These are phyloP conservation scores for Burhinus oedicnemus DNA, from an alignment of 2,113 vertebrate species.

Conservation along the genomic window DNA sequence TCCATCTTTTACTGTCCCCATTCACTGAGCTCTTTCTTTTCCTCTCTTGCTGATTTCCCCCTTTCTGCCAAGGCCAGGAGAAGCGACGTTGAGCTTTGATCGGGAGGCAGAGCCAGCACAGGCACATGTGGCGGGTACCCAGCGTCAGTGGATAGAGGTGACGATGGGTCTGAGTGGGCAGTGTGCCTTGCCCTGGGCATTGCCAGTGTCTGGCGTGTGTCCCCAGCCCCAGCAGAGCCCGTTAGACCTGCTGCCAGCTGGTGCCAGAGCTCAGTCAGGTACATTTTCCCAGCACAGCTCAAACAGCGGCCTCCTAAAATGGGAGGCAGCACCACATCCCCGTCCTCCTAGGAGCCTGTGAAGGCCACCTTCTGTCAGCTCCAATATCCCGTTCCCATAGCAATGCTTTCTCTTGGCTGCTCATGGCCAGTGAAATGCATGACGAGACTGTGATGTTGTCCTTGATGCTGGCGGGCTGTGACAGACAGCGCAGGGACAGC, in stretches of 20 bases:
- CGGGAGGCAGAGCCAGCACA: accelerated
- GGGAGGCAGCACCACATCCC: accelerated
- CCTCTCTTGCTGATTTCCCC: neutral
- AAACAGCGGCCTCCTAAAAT: neutral
- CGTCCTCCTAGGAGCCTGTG: neutral
- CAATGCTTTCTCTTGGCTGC: neutral
- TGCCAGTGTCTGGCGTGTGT: neutral
- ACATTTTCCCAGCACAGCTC: neutral
- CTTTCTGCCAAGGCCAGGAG: neutral
- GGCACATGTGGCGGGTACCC: accelerated
- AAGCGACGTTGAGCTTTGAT: neutral
- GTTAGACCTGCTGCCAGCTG: neutral
- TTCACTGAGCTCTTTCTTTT: neutral
- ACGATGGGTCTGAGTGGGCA: neutral
- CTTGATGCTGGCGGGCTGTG: neutral
- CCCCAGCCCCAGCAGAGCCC: neutral
- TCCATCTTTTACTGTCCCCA: neutral
- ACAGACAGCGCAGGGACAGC: neutral
- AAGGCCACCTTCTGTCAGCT: neutral
- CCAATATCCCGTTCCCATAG: neutral
- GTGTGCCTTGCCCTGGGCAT: accelerated
- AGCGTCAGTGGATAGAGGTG: neutral
- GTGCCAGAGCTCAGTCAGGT: neutral
- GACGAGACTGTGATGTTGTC: neutral
- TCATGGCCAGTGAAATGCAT: neutral